These are phyloP conservation scores for Larimichthys polyactis DNA, from an alignment of 2,113 vertebrate genomes.

Conservation along the genomic window DNA sequence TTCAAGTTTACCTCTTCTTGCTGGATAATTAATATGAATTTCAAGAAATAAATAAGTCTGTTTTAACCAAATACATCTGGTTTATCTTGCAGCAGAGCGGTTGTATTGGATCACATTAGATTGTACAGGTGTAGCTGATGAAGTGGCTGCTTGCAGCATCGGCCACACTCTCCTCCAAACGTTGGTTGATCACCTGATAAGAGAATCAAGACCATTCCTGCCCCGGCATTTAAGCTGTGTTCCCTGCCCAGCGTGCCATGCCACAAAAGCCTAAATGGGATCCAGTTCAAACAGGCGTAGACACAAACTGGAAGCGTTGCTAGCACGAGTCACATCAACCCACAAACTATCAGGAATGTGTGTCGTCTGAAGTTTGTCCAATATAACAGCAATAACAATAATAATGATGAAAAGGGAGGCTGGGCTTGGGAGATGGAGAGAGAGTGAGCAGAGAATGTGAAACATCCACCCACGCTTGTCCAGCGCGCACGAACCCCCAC, in stretches of 20 bases:
- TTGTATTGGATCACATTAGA: too few species aligned
- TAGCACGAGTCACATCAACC: neutral
- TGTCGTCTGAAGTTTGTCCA: neutral
- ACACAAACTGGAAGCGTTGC: neutral
- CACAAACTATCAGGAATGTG: neutral
- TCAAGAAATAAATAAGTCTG: too few species aligned
- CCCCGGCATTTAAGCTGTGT: slow-evolving; percentile 3
- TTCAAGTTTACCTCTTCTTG: too few species aligned
- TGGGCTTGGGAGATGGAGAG: slow-evolving; percentile 29
- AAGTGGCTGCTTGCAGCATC: neutral
- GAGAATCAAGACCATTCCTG: slow-evolving; percentile 29
- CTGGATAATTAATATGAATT: too few species aligned
- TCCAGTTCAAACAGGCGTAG: slow-evolving; percentile 4
- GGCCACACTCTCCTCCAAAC: neutral
- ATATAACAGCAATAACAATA: neutral
- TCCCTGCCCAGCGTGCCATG: neutral
- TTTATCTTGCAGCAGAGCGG: too few species aligned
- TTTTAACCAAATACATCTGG: too few species aligned
- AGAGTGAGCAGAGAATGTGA: slow-evolving; percentile 41
- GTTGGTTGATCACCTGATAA: slow-evolving; percentile 20
- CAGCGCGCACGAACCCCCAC: slow-evolving; percentile 23
- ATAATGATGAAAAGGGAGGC: slow-evolving; percentile 26
- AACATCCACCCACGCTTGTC: slow-evolving; percentile 46
- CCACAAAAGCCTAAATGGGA: slow-evolving; percentile 20
- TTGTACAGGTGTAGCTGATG: too few species aligned